Evolutionary conservation across 2,113 vertebrate species (phyloP).

Genomic region (Tiliqua scincoides): DNA sequence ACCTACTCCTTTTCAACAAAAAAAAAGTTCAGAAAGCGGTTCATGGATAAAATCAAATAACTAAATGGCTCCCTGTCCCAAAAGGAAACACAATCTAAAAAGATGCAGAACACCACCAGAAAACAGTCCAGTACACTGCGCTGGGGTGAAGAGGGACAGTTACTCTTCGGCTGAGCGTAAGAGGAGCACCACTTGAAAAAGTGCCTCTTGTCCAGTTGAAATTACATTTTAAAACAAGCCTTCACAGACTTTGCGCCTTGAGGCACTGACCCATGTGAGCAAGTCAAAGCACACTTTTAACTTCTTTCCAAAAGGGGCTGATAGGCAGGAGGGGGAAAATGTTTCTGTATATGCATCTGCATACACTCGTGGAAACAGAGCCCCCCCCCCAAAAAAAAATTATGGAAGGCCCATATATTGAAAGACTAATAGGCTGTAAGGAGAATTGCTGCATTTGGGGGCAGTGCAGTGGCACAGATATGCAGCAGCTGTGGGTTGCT

Average conservation of each 20-base stretch:
- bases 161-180: too few relatives aligned
- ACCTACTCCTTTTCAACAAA: background rate
- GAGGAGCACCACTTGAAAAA: too few relatives aligned
- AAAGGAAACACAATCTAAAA: too few relatives aligned
- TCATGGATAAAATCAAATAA: too few relatives aligned
- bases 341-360: background rate
- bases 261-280: constrained; percentile 50
- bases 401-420: constrained; percentile 47
- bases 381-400: constrained; percentile 39
- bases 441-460: constrained; percentile 51
- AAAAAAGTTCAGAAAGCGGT: too few relatives aligned
- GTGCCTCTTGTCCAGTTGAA: too few relatives aligned
- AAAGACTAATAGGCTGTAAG: constrained; percentile 38
- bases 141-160: too few relatives aligned
- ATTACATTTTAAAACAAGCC: background rate
- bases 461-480: constrained; percentile 51
- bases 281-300: constrained; percentile 52
- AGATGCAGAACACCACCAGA: too few relatives aligned
- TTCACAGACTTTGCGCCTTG: background rate
- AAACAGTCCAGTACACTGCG: too few relatives aligned
- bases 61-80: too few relatives aligned
- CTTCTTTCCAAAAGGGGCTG: constrained; percentile 43
- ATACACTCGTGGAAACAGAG: constrained; percentile 34
- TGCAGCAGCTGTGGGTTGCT: constrained; percentile 68
- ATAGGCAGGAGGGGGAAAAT: background rate